A percentile compares a stretch with the other conserved stretches of the same genome.
Evolutionary conservation across 2,113 vertebrate genomes (phyloP).

Genomic region (Fulmarus glacialis): DNA sequence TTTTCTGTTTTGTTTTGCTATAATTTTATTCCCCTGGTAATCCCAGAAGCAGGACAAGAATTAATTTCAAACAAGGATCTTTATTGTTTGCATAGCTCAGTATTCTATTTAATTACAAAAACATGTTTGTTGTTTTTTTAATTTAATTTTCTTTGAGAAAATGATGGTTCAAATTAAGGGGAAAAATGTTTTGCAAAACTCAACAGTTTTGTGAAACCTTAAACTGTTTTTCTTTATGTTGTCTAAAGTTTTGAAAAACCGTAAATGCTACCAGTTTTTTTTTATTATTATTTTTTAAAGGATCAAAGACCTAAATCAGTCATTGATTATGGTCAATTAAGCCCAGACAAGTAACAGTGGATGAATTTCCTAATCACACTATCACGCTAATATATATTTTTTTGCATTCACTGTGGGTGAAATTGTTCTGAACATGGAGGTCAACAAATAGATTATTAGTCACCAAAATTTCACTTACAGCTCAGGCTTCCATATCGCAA

Average conservation of each 20-base stretch:
- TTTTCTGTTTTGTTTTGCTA: conserved; percentile 52
- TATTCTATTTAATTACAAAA: conserved; percentile 57
- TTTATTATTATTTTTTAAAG: background rate
- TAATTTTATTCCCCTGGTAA: conserved; percentile 58
- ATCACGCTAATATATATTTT: background rate
- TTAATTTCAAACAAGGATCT: conserved; percentile 56
- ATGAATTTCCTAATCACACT: background rate
- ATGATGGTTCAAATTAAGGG: conserved; percentile 53
- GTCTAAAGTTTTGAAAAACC: background rate
- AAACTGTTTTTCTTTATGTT: conserved; percentile 27
- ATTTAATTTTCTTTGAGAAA: conserved; percentile 56
- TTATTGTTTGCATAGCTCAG: conserved; percentile 57
- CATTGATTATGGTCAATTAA: background rate
- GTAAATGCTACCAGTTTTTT: background rate
- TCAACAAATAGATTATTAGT: background rate
- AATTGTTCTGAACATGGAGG: background rate
- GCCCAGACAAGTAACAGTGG: background rate
- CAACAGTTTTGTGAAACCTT: conserved; percentile 47
- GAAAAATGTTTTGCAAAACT: conserved; percentile 47
- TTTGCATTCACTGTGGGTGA: background rate
- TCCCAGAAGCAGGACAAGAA: conserved; percentile 55
- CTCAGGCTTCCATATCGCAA: background rate
- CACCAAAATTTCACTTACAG: background rate
- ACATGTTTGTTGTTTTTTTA: conserved; percentile 32
- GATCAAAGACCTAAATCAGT: background rate